Evolutionary conservation across 2,113 vertebrate species (phyloP).

Genomic region (Aepyceros melampus): DNA sequence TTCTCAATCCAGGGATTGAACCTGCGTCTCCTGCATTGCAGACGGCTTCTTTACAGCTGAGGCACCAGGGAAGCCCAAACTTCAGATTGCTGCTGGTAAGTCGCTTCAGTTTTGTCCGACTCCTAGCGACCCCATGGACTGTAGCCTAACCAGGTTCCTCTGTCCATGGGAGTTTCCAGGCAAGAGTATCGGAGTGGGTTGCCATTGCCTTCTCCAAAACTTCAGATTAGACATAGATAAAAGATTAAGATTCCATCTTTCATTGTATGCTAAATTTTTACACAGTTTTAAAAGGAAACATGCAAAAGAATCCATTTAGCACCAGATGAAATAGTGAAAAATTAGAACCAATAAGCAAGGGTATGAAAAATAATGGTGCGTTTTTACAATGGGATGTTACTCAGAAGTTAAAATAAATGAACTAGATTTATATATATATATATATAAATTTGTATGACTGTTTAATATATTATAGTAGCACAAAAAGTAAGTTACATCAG

Average conservation of each 20-base stretch:
- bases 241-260: background rate
- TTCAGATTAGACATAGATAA: background rate
- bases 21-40: background rate
- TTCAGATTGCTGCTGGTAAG: background rate
- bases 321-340: background rate
- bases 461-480: background rate
- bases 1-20: background rate
- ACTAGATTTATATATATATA: background rate
- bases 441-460: background rate
- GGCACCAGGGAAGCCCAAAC: background rate
- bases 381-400: background rate
- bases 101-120: fast-evolving
- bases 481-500: background rate
- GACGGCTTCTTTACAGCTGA: background rate
- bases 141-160: background rate
- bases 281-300: background rate
- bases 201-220: background rate
- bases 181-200: background rate
- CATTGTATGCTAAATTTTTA: background rate
- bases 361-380: background rate
- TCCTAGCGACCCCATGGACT: background rate
- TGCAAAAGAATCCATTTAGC: background rate
- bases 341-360: background rate
- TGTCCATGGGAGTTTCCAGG: background rate
- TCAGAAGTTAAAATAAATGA: conserved; percentile 36